Evolutionary conservation across 2,113 vertebrate genomes (phyloP).

Genomic region (Tonatia bakeri): DNA sequence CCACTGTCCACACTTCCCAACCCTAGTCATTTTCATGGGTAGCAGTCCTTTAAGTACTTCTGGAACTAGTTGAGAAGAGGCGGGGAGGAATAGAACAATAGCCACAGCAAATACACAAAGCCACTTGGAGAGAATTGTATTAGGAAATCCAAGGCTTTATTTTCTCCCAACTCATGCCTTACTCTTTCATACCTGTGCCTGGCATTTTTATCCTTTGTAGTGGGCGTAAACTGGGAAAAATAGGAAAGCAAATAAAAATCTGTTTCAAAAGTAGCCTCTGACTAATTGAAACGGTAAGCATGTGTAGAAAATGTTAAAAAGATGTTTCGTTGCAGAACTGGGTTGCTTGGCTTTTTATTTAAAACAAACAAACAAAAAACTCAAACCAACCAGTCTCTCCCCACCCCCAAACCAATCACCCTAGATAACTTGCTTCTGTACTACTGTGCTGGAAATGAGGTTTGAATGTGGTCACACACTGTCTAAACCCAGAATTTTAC

Average conservation of each 20-base stretch:
- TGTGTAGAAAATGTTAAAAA: background rate
- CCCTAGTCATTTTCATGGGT: background rate
- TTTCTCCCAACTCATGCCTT: background rate
- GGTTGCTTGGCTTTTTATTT: conserved; percentile 39
- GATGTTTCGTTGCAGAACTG: background rate
- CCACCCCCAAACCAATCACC: background rate
- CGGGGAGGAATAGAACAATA: background rate
- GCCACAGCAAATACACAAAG: background rate
- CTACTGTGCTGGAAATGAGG: conserved; percentile 55
- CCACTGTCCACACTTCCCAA: background rate
- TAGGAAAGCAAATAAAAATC: background rate
- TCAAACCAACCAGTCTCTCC: background rate
- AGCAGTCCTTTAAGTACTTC: background rate
- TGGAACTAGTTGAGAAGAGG: background rate
- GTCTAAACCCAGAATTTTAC: conserved; percentile 77
- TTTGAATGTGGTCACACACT: conserved; percentile 72
- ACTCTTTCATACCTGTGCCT: background rate
- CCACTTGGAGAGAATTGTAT: background rate
- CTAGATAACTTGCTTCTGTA: conserved; percentile 57
- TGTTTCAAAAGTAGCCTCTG: conserved; percentile 11
- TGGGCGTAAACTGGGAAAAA: background rate
- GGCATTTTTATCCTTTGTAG: background rate
- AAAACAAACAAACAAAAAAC: background rate
- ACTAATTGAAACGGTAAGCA: background rate
- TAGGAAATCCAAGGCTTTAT: background rate